A percentile compares a stretch with the other conserved stretches of the same genome.
phyloP scores from a whole-genome alignment of 1,140 invertebrate genomes.

The Drosophila sturtevanti region DNA sequence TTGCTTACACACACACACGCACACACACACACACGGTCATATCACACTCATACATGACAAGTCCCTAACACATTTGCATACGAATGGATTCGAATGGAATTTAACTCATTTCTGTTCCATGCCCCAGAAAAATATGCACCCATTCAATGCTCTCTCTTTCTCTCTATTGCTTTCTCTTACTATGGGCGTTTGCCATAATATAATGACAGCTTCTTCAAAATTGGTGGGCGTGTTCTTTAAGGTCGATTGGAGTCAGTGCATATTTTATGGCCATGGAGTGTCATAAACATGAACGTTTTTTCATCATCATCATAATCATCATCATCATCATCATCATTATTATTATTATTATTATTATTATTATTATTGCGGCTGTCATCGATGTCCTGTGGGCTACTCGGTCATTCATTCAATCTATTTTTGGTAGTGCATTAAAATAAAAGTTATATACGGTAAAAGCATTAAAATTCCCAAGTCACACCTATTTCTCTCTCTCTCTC shows the following conservation, averaged over 20 bases:
- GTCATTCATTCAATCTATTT: constrained; percentile 33
- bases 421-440: constrained; percentile 41
- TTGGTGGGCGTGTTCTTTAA: constrained; percentile 4
- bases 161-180: not conserved
- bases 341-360: not conserved
- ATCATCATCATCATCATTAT: not conserved
- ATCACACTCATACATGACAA: not conserved
- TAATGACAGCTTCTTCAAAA: not conserved
- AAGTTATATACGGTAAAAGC: constrained; percentile 21
- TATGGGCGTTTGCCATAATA: not conserved
- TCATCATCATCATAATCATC: not conserved
- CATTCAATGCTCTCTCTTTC: too few species aligned
- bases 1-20: not conserved
- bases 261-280: not conserved
- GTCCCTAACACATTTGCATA: constrained; percentile 37
- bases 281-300: not conserved
- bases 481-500: too few species aligned
- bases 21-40: not conserved
- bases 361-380: not conserved
- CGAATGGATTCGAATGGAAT: constrained; percentile 35
- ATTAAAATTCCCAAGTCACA: constrained; percentile 9
- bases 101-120: constrained; percentile 20
- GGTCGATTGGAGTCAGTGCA: constrained; percentile 8
- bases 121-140: too few species aligned
- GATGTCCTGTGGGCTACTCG: not conserved